Percentiles rank a stretch among this genome's conserved stretches.
phyloP scores from a whole-genome alignment of 2,888 invertebrate genomes.

The Zygothrica quintamaculata region DNA sequence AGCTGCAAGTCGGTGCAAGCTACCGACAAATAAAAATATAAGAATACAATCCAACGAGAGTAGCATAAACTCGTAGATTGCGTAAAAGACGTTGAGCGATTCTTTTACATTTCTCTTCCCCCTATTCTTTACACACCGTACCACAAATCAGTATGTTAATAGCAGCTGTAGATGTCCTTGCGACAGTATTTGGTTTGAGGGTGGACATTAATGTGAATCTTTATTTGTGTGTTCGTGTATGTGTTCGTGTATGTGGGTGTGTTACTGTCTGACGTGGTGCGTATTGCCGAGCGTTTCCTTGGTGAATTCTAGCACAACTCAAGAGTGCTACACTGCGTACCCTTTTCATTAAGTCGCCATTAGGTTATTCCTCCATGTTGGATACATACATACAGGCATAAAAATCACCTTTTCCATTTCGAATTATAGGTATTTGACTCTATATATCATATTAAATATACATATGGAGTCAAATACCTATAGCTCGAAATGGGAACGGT shows the following conservation, averaged over 20 bases:
- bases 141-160: conserved; percentile 1
- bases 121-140: too few relatives aligned
- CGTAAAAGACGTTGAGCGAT: conserved; percentile 31
- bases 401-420: too few relatives aligned
- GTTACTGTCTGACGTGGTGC: conserved; percentile 1
- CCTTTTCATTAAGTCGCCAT: conserved; percentile 23
- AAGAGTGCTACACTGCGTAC: conserved; percentile 39
- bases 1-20: too few relatives aligned
- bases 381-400: conserved; percentile 1
- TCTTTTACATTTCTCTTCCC: conserved; percentile 12
- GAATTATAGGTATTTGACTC: too few relatives aligned
- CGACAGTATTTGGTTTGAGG: conserved; percentile 5
- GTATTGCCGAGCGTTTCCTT: conserved; percentile 15
- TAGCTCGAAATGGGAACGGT: too few relatives aligned
- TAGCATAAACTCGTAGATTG: conserved; percentile 11
- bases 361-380: not conserved
- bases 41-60: conserved; percentile 19
- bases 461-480: too few relatives aligned
- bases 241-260: conserved; percentile 2
- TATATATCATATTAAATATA: too few relatives aligned
- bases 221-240: conserved; percentile 4
- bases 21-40: conserved; percentile 12
- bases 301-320: conserved; percentile 23
- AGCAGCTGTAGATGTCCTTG: conserved; percentile 10
- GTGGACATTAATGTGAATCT: conserved; percentile 12